Conservation (phyloP, 2,888 invertebrate species). For the Phengaris alcon region DNA sequence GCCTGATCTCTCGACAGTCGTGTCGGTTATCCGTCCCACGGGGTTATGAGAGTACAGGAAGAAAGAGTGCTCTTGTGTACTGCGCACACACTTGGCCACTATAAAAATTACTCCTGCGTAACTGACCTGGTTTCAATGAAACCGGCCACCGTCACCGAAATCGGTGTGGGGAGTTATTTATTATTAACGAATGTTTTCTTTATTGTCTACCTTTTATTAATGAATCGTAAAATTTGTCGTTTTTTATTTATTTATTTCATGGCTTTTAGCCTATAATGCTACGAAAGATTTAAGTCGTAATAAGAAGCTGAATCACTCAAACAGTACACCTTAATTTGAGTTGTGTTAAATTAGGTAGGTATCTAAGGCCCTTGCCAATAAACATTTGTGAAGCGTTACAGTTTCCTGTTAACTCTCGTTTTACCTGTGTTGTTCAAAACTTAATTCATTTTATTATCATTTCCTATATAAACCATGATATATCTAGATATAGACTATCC, state of each 20-base stretch:
- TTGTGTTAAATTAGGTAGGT: slow-evolving; percentile 1
- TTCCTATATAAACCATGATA: background rate
- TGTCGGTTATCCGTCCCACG: no score
- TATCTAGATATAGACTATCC: no score
- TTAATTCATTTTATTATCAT: background rate
- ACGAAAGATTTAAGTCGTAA: background rate
- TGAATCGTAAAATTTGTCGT: background rate
- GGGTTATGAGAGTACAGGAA: no score
- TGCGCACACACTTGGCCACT: no score
- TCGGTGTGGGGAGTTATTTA: no score
- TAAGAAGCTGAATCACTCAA: background rate
- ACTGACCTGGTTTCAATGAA: no score
- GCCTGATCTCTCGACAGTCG: no score
- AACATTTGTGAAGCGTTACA: slow-evolving; percentile 7
- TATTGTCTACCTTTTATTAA: background rate
- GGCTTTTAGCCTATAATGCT: background rate
- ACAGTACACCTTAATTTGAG: background rate
- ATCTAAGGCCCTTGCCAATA: background rate
- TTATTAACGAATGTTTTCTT: background rate
- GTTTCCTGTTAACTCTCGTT: background rate
- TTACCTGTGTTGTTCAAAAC: background rate
- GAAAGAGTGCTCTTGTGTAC: no score
- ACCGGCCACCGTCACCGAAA: no score
- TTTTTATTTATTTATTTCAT: no score
- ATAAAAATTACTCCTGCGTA: no score